Evolutionary conservation across 2,888 invertebrate genomes (phyloP).

Genomic region (Cloeon dipterum): DNA sequence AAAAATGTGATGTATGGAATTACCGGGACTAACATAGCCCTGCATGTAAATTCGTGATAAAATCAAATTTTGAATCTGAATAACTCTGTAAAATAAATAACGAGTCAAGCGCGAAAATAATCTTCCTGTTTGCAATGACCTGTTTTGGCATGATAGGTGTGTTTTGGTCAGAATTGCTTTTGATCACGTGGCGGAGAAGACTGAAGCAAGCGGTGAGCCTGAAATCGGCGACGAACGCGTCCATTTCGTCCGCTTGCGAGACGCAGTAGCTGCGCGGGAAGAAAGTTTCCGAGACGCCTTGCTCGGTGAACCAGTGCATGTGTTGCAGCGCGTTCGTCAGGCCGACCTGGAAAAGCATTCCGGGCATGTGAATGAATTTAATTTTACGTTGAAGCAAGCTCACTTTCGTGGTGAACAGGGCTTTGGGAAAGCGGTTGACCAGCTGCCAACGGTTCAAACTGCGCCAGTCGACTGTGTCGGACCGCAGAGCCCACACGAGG

Average conservation of each 20-base stretch:
- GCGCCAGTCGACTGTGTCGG: conserved; percentile 57
- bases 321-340: conserved; percentile 53
- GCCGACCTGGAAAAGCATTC: conserved; percentile 27
- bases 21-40: too few species aligned
- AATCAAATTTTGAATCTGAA: too few species aligned
- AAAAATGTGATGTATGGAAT: too few species aligned
- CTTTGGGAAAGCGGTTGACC: conserved; percentile 61
- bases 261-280: conserved; percentile 77
- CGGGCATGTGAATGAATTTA: not conserved
- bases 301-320: conserved; percentile 68
- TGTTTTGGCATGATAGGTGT: too few species aligned
- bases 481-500: conserved; percentile 73
- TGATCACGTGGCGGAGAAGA: conserved; percentile 34
- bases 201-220: conserved; percentile 72
- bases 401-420: conserved; percentile 82
- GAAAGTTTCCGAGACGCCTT: conserved; percentile 51
- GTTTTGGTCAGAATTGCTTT: too few species aligned
- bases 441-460: conserved; percentile 37
- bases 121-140: too few species aligned
- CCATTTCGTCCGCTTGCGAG: conserved; percentile 56
- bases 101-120: too few species aligned
- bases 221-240: conserved; percentile 71
- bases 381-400: not conserved
- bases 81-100: too few species aligned
- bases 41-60: too few species aligned